phyloP scores from a whole-genome alignment of 2,113 vertebrate species.

The Chelonoidis abingdonii region DNA sequence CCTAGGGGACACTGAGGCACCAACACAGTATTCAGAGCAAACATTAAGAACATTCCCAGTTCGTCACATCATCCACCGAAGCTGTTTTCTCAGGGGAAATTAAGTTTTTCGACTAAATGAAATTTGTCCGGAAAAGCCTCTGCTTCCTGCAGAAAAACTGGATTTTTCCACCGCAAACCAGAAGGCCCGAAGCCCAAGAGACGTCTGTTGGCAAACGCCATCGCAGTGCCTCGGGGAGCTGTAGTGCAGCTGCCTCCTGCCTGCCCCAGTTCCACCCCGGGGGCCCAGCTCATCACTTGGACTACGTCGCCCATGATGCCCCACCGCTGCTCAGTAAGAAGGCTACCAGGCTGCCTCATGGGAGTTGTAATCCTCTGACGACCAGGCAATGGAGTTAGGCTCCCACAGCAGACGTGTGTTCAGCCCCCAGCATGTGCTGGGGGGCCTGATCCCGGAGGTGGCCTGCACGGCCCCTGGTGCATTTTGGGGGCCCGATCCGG shows the following conservation, averaged over 20 bases:
- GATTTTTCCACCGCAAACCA: neutral
- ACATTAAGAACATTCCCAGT: no score
- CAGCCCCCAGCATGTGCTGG: no score
- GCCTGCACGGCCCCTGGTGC: no score
- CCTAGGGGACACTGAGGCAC: no score
- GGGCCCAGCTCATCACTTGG: neutral
- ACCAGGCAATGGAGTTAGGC: no score
- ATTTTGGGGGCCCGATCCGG: neutral
- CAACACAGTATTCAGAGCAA: no score
- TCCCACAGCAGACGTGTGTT: neutral
- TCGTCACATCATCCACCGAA: neutral
- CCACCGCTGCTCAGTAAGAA: neutral
- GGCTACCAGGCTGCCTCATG: neutral
- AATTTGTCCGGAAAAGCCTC: neutral
- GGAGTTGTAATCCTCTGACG: neutral
- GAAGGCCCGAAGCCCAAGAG: neutral
- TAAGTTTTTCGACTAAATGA: neutral
- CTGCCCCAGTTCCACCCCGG: neutral
- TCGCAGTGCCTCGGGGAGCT: neutral
- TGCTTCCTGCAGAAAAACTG: neutral
- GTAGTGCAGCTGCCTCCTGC: neutral
- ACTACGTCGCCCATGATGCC: neutral
- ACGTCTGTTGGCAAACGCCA: no score
- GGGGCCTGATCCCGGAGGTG: neutral
- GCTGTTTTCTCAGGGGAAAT: neutral